A percentile compares a stretch with the other conserved stretches of the same genome.
These are phyloP conservation scores for Papilio gigon DNA, from an alignment of 2,888 invertebrate species.

Conservation along the genomic window DNA sequence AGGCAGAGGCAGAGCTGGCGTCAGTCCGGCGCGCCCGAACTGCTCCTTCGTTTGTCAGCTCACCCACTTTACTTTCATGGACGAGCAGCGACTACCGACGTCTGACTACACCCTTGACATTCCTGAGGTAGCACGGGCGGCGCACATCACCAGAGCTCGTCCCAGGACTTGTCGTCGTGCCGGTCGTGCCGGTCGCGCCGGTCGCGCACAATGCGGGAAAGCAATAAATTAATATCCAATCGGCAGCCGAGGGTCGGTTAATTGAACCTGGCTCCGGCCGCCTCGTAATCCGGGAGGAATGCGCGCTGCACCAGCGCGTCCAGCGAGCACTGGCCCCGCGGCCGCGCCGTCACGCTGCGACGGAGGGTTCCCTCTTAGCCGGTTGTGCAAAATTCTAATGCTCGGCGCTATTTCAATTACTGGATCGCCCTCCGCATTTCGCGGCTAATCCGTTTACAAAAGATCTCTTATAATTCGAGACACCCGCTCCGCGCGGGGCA, in stretches of 20 bases:
- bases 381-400: conserved; percentile 64
- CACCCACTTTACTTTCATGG: no score
- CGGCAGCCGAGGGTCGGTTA: conserved; percentile 48
- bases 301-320: conserved; percentile 43
- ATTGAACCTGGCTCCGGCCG: conserved; percentile 52
- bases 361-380: conserved; percentile 52
- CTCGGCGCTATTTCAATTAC: conserved; percentile 63
- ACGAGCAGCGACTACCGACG: no score
- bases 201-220: conserved; percentile 41
- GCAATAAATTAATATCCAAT: conserved; percentile 54
- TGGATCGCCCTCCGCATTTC: conserved; percentile 47
- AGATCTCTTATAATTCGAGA: conserved; percentile 50
- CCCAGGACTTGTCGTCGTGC: no score
- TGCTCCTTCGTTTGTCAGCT: neutral
- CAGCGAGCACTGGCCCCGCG: conserved; percentile 41
- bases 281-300: conserved; percentile 54
- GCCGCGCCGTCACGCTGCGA: conserved; percentile 18
- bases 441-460: conserved; percentile 54
- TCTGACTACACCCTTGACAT: neutral
- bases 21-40: no score
- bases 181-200: neutral
- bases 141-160: no score
- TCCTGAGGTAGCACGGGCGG: neutral
- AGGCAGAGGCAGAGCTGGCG: conserved; percentile 16
- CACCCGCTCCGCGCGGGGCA: conserved; percentile 44